Evolutionary conservation across 2,113 vertebrate species (phyloP), one percentile per base, ranked within the genome.

Genomic region (Dasyprocta punctata): DNA sequence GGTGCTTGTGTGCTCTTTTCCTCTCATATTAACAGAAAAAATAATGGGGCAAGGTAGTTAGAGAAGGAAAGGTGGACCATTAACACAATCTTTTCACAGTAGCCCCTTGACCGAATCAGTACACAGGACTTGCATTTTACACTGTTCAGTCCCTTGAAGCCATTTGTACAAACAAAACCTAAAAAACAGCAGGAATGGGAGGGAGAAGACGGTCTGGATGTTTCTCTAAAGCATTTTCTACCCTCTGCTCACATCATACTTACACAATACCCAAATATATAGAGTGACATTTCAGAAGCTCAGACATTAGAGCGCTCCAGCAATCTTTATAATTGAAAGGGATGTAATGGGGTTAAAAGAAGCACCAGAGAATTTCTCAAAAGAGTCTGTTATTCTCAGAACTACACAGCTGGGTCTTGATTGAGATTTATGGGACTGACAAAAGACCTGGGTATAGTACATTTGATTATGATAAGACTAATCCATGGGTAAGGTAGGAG

Each of bases 101-200:
- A 86, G 44, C 28, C 49, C 19, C 84, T 73, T 80, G 73, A 91
- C 60, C 60, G 17, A 91, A 67, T 44, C 12, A 65, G 80, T 11
- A 56, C n/a, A 33, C 13, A 26, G 36, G 52, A 63, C 60, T 93
- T 83, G 26, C 80, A 67, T 73, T 93, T 97, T 30, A 65, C n/a
- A 69, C 44, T 52, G 17, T 61, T 86, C 28, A 47, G 9, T 60
- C 30, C 81, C 10, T 44, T 81, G 44, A 75, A 85, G 84, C 36
- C 38, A 75, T 67, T 61, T 26, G 49, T 56, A 12, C 61, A 92
- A 93, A 84, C 20, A 83, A 61, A 80, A 9, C 24, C 41, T 69
- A 52, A 84, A 36, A 63, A 94, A 65, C 6, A 82, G 20, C 16
- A 84, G 24, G 2, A 20, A 14, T 22, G 11, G 38, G 56, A 78